phyloP scores from a whole-genome alignment of 2,113 vertebrate species.

The Periophthalmodon schlosseri region DNA sequence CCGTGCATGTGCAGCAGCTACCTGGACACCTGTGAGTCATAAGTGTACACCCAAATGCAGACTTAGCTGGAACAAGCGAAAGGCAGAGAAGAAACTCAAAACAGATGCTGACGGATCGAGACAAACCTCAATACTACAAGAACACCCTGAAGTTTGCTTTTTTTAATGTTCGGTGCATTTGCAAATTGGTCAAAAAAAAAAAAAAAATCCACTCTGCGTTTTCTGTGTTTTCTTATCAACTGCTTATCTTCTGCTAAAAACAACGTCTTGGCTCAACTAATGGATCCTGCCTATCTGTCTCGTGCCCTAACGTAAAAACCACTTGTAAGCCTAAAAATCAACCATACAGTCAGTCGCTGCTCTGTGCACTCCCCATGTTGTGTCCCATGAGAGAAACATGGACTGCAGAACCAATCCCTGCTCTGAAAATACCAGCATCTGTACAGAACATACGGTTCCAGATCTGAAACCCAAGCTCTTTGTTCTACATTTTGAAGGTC shows the following conservation, averaged over 20 bases:
- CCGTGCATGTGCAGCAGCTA: constrained; percentile 58
- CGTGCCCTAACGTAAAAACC: constrained; percentile 55
- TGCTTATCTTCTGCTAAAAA: constrained; percentile 53
- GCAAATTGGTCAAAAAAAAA: constrained; percentile 47
- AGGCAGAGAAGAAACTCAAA: constrained; percentile 56
- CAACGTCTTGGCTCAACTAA: constrained; percentile 61
- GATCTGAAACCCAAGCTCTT: constrained; percentile 55
- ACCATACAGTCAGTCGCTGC: constrained; percentile 48
- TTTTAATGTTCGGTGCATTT: constrained; percentile 52
- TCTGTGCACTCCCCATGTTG: constrained; percentile 69
- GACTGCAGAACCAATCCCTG: constrained; percentile 57
- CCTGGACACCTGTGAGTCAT: constrained; percentile 48
- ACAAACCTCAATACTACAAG: constrained; percentile 43
- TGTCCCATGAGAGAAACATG: constrained; percentile 65
- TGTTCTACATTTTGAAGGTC: constrained; percentile 47
- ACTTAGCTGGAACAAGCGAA: constrained; percentile 65
- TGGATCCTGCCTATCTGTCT: constrained; percentile 51
- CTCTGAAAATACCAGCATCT: constrained; percentile 92
- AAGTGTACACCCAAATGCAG: constrained; percentile 45
- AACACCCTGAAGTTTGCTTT: constrained; percentile 53
- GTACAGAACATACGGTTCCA: constrained; percentile 91
- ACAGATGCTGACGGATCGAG: constrained; percentile 63
- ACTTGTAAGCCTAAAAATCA: constrained; percentile 52
- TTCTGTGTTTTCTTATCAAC: constrained; percentile 44
- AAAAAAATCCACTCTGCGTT: constrained; percentile 46